These are phyloP conservation scores for Pachymerium ferrugineum DNA, from an alignment of 2,888 invertebrate species.

Conservation along the genomic window DNA sequence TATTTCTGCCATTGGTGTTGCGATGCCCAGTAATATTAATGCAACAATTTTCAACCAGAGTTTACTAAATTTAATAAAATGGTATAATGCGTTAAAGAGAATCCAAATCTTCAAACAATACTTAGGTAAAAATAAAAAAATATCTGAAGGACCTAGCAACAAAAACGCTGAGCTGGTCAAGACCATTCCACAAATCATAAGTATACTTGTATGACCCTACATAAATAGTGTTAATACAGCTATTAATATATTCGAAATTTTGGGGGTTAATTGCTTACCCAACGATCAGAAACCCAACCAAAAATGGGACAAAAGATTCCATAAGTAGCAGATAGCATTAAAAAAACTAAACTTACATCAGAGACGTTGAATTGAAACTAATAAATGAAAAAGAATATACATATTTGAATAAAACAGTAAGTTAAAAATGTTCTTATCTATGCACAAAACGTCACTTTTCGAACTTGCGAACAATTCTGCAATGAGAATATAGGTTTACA, in stretches of 20 bases:
- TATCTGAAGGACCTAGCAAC: slow-evolving; percentile 64
- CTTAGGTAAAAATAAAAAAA: slow-evolving; percentile 50
- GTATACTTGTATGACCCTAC: slow-evolving; percentile 61
- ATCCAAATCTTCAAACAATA: slow-evolving; percentile 45
- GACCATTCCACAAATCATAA: slow-evolving; percentile 66
- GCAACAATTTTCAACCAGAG: slow-evolving; percentile 63
- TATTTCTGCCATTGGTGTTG: slow-evolving; percentile 63
- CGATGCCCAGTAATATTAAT: slow-evolving; percentile 62
- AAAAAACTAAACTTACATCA: slow-evolving; percentile 65
- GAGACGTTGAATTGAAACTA: slow-evolving; percentile 61
- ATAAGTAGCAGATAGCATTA: slow-evolving; percentile 65
- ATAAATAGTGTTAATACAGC: not conserved
- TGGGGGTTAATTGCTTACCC: slow-evolving; percentile 40
- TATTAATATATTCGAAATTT: not conserved
- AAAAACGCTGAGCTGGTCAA: slow-evolving; percentile 59
- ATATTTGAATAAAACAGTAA: not conserved
- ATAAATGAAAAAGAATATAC: too few species aligned
- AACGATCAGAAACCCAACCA: slow-evolving; percentile 66
- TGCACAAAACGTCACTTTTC: too few species aligned
- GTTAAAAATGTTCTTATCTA: too few species aligned
- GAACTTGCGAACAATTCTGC: too few species aligned
- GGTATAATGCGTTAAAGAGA: slow-evolving; percentile 32
- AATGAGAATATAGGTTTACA: too few species aligned
- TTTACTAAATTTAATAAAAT: too few species aligned
- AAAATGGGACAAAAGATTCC: slow-evolving; percentile 67